These are phyloP conservation scores for Phallusia fumigata DNA, from an alignment of 23 tunicate species.

Conservation along the genomic window DNA sequence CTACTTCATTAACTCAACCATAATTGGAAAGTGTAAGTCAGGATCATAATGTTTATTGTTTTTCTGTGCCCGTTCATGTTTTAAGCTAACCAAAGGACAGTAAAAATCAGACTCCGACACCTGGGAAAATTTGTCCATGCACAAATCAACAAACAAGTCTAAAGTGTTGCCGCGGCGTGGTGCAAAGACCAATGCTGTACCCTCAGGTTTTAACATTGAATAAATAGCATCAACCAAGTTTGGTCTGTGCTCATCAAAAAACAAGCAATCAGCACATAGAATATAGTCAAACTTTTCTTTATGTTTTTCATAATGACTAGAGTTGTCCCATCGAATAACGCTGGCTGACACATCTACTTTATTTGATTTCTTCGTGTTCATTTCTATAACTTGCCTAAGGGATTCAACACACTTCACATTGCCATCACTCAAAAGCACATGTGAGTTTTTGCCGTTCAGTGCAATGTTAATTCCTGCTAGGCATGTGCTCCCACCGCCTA, in stretches of 20 bases:
- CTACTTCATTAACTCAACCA: slow-evolving; percentile 30
- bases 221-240: slow-evolving; percentile 27
- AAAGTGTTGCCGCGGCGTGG: slow-evolving; percentile 61
- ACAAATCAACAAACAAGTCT: slow-evolving; percentile 19
- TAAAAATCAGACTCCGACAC: slow-evolving; percentile 26
- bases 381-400: slow-evolving; percentile 11
- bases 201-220: slow-evolving; percentile 39
- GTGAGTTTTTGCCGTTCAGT: slow-evolving; percentile 14
- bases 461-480: slow-evolving; percentile 71
- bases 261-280: slow-evolving; percentile 45
- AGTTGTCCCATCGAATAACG: slow-evolving; percentile 34
- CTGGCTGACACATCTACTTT: slow-evolving; percentile 18
- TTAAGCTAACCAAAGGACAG: slow-evolving; percentile 5
- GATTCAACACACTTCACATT: slow-evolving; percentile 49
- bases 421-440: slow-evolving; percentile 65
- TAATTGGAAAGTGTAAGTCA: slow-evolving; percentile 40
- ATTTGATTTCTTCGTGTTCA: slow-evolving; percentile 11
- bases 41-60: slow-evolving; percentile 26
- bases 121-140: slow-evolving; percentile 17
- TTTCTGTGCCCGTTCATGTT: slow-evolving; percentile 17
- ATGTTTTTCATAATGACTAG: slow-evolving; percentile 5
- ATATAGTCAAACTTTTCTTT: slow-evolving; percentile 26
- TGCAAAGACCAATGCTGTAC: slow-evolving; percentile 59
- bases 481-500: slow-evolving; percentile 74
- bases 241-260: slow-evolving; percentile 45